Percentiles rank a stretch among this genome's conserved stretches.
phyloP scores from a whole-genome alignment of 2,797 vertebrate species.

The Gadopsis marmoratus region DNA sequence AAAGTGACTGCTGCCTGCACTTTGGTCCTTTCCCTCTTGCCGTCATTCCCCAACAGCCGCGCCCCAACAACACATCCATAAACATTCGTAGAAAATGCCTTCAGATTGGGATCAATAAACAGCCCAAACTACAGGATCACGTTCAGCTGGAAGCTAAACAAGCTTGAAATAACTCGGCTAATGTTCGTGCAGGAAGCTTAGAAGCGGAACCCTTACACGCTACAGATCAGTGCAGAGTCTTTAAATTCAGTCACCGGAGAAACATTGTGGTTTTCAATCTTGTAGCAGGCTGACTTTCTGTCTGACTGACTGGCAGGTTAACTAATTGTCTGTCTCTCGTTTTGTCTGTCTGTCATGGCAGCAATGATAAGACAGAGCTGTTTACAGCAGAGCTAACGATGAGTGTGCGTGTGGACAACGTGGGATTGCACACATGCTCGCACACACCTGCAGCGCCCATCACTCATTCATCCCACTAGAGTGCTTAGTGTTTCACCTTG shows the following conservation, averaged over 20 bases:
- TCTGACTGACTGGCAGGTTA: neutral
- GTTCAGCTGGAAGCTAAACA: neutral
- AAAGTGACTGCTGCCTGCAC: too few relatives aligned
- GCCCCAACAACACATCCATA: too few relatives aligned
- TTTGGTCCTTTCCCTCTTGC: too few relatives aligned
- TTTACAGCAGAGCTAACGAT: constrained; percentile 57
- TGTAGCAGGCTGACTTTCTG: constrained; percentile 4
- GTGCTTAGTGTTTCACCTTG: constrained; percentile 81
- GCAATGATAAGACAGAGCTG: constrained; percentile 62
- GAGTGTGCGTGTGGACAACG: constrained; percentile 20
- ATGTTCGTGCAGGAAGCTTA: neutral
- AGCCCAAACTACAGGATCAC: neutral
- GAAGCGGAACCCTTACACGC: neutral
- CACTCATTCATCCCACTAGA: constrained; percentile 76
- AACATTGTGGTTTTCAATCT: neutral
- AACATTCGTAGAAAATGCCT: neutral
- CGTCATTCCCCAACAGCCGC: too few relatives aligned
- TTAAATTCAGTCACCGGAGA: neutral
- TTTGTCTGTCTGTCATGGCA: constrained; percentile 14
- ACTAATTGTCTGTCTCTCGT: constrained; percentile 5
- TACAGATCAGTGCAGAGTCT: neutral
- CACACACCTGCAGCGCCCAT: constrained; percentile 47
- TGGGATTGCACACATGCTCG: constrained; percentile 30
- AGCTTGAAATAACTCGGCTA: neutral
- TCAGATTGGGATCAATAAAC: neutral